Base-by-base conservation (phyloP, 2,113 vertebrate genomes). In the Rynchops niger region DNA sequence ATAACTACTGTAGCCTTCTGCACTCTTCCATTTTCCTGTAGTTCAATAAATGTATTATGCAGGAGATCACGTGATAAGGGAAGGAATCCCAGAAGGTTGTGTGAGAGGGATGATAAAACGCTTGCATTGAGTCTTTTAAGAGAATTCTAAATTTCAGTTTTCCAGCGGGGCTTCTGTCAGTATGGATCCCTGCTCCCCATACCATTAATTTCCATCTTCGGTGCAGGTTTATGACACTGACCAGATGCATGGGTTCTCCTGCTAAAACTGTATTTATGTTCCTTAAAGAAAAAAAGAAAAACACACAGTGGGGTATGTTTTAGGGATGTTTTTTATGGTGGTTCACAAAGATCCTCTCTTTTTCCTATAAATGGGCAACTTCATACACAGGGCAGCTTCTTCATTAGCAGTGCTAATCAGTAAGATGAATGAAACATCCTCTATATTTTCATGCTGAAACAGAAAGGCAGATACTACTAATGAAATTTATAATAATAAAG, bases 241-340 rank as follows among this genome's bases (percentile, higher is more conserved):
- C 14, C 15, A 82, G 53, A 77, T 62, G 9, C 17, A 16, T 62
- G 6, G 3, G 2, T 73, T 95, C 40, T 52, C 20, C 29, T 73
- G 34, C 1, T 4, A 66, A 95, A 81, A 86, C 29, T 90, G 7
- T 63, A n/a, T 50, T 82, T 71, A 63, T 50, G n/a, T 71, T 86
- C 27, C 40, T 62, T 47, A 67, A 84, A 78, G 29, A 36, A 79
- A 85, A 80, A 10, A 29, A 63, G 83, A 42, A 7, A 71, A 81
- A 50, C 34, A 55, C 7, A 5, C 11, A 42, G 6, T 42, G 63
- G 47, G 13, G 12, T 12, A 18, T 85, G 5, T 21, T 90, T 79
- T 36, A 52, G 25, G 6, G 53, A 14, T 0, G 0, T 56, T 74
- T 77, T 90, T 2, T 69, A 34, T 25, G 43, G 19, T 25, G 6